These are phyloP conservation scores for Fregata magnificens DNA, from an alignment of 2,113 vertebrate genomes.

Conservation along the genomic window DNA sequence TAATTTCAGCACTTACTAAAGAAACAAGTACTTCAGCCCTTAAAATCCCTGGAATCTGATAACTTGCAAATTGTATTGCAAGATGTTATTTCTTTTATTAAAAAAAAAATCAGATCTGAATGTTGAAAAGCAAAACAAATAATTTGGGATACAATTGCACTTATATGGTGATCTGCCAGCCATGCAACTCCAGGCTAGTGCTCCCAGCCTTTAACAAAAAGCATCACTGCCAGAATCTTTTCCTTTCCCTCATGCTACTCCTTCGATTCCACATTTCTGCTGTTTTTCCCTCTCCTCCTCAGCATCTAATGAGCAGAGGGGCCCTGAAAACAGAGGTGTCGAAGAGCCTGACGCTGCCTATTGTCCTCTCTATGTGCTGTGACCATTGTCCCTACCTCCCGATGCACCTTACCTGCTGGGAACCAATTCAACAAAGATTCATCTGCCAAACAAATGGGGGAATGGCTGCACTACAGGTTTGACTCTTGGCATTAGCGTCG, in stretches of 20 bases:
- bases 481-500: background rate
- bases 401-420: too few species aligned
- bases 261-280: background rate
- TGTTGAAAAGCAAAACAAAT: background rate
- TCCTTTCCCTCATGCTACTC: background rate
- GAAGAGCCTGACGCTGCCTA: background rate
- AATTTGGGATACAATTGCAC: background rate
- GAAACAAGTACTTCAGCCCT: background rate
- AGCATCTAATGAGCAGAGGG: background rate
- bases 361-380: too few species aligned
- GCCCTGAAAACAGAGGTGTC: background rate
- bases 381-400: fast-evolving
- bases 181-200: background rate
- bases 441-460: background rate
- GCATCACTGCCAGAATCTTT: background rate
- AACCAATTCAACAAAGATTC: background rate
- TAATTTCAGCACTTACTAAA: background rate
- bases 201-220: background rate
- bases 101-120: background rate
- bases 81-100: background rate
- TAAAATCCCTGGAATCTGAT: background rate
- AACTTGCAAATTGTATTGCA: background rate
- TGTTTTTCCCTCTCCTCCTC: background rate
- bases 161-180: background rate
- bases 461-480: fast-evolving